A percentile compares a stretch with the other conserved stretches of the same genome.
phyloP scores from a whole-genome alignment of 2,888 invertebrate species.

The Cactoblastis cactorum region DNA sequence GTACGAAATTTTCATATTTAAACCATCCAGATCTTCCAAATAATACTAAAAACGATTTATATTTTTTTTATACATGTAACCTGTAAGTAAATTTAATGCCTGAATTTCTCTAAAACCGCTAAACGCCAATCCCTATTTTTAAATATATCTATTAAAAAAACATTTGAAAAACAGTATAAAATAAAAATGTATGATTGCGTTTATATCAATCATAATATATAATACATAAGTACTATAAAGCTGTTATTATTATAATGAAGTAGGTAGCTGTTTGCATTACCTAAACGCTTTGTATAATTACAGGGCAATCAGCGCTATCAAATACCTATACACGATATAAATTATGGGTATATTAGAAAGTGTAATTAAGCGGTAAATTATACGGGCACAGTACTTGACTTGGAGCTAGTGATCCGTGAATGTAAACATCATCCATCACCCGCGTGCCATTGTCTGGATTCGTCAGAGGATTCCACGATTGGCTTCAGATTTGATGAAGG shows the following conservation, averaged over 20 bases:
- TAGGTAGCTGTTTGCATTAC: neutral
- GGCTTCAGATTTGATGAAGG: constrained; percentile 3
- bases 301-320: constrained; percentile 20
- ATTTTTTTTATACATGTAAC: no score
- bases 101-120: no score
- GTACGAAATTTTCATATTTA: no score
- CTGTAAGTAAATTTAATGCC: no score
- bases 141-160: no score
- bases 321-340: constrained; percentile 16
- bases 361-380: constrained; percentile 35
- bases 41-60: no score
- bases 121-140: no score
- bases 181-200: no score
- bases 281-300: neutral
- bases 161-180: no score
- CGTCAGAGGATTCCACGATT: constrained; percentile 1
- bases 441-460: constrained; percentile 13
- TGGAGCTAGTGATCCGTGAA: constrained; percentile 24
- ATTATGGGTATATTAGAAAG: constrained; percentile 22
- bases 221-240: no score
- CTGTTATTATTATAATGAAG: neutral
- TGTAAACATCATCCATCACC: constrained; percentile 31
- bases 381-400: constrained; percentile 26
- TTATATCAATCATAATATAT: no score
- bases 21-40: no score